Percentiles rank a stretch among this genome's conserved stretches.
phyloP scores from a whole-genome alignment of 2,797 vertebrate genomes.

The Sarcoramphus papa region DNA sequence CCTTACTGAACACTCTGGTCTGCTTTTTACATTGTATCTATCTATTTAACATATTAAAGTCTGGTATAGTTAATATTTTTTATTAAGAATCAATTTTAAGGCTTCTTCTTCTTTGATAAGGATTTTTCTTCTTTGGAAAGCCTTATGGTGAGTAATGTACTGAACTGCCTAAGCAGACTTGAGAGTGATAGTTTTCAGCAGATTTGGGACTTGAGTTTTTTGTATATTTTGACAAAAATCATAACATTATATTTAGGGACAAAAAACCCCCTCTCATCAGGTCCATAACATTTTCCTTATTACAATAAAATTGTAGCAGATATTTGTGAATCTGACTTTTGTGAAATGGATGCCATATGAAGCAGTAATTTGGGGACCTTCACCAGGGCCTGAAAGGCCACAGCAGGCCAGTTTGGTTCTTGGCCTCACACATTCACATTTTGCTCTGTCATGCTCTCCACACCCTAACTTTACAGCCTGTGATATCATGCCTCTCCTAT shows the following conservation, averaged over 20 bases:
- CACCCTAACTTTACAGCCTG: background rate
- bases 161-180: background rate
- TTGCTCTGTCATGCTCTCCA: background rate
- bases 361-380: rapidly evolving
- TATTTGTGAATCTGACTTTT: background rate
- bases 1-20: background rate
- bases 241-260: background rate
- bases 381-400: background rate
- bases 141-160: background rate
- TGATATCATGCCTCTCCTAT: background rate
- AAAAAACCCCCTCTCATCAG: background rate
- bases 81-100: background rate
- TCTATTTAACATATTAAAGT: background rate
- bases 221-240: background rate
- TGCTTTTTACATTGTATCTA: background rate
- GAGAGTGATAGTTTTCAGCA: background rate
- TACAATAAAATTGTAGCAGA: background rate
- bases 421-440: background rate
- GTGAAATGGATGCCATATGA: background rate
- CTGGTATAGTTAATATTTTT: background rate
- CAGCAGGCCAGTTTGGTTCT: background rate
- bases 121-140: background rate
- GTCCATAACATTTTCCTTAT: background rate
- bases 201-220: background rate
- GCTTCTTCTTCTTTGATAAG: background rate